Evolutionary conservation across 2,888 invertebrate genomes (phyloP), one percentile per base, ranked within the genome.

Genomic region (Eupithecia inturbata): DNA sequence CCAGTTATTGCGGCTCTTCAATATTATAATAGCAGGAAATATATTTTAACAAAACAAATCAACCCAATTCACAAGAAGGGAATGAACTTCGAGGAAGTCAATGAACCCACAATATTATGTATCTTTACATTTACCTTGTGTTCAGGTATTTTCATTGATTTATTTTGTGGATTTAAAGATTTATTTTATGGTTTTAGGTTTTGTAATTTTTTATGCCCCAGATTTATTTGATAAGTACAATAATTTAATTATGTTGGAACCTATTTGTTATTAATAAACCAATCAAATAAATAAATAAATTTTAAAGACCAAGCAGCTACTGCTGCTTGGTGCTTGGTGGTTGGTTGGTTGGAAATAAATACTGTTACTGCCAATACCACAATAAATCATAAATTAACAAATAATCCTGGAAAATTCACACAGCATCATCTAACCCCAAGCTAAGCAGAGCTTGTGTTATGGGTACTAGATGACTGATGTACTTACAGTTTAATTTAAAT

Each of bases 1-100:
- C 26, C 57, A 22, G 26, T 62, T 62, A 0, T 62, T 62, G 16
- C 31, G 62, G 26, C 26, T 53, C 22, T 12, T 57, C 1, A 57
- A 5, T 26, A 57, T 26, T 57, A 12, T 22, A 31, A 19, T 62
- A 62, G 31, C 62, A 62, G 62, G 62, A 57, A 62, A 62, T 31
- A 9, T 31, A 62, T 62, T n/a, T 31, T 14, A 31, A 31, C 3
- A 62, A 31, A 62, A 19, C 31, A 28, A 31, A 41, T 26, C 36
- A 33, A 64, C 36, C 39, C 36, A 26, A 22, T 31, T 39, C 66
- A 66, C 6, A 66, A 12, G 22, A 66, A 39, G 66, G 66, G 26
- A 66, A 66, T 66, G 66, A 66, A 33, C 66, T 66, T 66, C 19
- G 31, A 12, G 39, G 19, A 26, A 66, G 66, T 66, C 66, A 66